phyloP scores from a whole-genome alignment of 2,797 vertebrate species.

The Hybognathus amarus region DNA sequence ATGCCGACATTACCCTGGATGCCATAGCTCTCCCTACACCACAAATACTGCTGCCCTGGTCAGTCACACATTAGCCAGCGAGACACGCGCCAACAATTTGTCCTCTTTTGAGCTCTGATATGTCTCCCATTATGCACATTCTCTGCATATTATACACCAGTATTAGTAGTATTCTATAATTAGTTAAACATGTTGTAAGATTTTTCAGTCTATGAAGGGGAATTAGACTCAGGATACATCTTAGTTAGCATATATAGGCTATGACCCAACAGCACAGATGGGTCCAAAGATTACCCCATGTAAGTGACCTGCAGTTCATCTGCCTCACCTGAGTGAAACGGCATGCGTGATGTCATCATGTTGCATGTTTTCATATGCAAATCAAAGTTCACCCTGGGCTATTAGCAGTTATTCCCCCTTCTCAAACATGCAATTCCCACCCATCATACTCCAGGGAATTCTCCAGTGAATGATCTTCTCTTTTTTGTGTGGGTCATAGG shows the following conservation, averaged over 20 bases:
- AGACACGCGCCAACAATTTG: background rate
- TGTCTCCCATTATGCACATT: background rate
- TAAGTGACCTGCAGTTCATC: background rate
- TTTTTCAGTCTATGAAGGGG: background rate
- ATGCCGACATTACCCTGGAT: background rate
- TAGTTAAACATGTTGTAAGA: background rate
- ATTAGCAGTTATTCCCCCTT: background rate
- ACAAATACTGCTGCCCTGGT: too few species aligned
- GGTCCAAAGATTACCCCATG: background rate
- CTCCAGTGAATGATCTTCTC: conserved; percentile 62
- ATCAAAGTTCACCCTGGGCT: conserved; percentile 9
- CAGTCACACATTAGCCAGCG: background rate
- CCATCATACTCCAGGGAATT: conserved; percentile 57
- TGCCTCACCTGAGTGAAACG: background rate
- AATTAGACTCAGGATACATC: conserved; percentile 52
- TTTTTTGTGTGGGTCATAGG: conserved; percentile 34
- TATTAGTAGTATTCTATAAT: background rate
- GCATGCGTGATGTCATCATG: background rate
- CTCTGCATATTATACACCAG: background rate
- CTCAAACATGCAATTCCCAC: background rate
- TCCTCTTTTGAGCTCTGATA: background rate
- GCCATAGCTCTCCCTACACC: background rate
- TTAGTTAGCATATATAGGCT: background rate
- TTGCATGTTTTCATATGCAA: conserved; percentile 5
- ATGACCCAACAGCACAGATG: background rate